These are phyloP conservation scores for Rhyacophila brunnea DNA, from an alignment of 1,140 invertebrate genomes.

Conservation along the genomic window DNA sequence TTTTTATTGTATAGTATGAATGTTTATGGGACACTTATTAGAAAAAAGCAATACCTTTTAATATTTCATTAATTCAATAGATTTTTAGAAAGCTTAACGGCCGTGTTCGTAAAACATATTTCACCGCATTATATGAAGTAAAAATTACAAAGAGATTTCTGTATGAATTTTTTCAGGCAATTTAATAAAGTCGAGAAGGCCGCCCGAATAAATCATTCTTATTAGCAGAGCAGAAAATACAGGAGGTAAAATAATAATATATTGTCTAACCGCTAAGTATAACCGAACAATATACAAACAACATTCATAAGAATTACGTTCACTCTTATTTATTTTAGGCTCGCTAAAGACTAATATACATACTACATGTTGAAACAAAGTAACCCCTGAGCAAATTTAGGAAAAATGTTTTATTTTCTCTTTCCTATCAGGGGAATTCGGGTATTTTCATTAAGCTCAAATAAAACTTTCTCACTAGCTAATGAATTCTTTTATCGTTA, in stretches of 20 bases:
- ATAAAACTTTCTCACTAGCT: conserved; percentile 33
- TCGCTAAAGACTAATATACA: no score
- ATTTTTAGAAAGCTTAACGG: no score
- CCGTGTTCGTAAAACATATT: no score
- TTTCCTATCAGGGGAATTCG: conserved; percentile 11
- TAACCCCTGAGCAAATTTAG: conserved; percentile 13
- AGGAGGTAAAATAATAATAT: conserved; percentile 12
- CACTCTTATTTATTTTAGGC: conserved; percentile 25
- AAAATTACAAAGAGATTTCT: no score
- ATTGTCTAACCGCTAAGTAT: conserved; percentile 20
- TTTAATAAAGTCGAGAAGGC: conserved; percentile 23
- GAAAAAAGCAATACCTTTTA: no score
- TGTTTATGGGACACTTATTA: no score
- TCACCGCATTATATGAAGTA: no score
- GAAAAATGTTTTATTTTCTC: conserved; percentile 30
- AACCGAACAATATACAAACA: conserved; percentile 26
- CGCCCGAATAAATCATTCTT: conserved; percentile 20
- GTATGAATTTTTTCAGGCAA: conserved; percentile 3
- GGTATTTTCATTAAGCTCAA: conserved; percentile 25
- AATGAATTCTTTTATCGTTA: conserved; percentile 24
- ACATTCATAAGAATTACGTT: conserved; percentile 34
- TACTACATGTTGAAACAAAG: no score
- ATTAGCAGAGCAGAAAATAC: conserved; percentile 12
- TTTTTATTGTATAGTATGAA: no score
- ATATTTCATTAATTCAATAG: no score